Evolutionary conservation across 2,113 vertebrate genomes (phyloP).

Genomic region (Clarias gariepinus): DNA sequence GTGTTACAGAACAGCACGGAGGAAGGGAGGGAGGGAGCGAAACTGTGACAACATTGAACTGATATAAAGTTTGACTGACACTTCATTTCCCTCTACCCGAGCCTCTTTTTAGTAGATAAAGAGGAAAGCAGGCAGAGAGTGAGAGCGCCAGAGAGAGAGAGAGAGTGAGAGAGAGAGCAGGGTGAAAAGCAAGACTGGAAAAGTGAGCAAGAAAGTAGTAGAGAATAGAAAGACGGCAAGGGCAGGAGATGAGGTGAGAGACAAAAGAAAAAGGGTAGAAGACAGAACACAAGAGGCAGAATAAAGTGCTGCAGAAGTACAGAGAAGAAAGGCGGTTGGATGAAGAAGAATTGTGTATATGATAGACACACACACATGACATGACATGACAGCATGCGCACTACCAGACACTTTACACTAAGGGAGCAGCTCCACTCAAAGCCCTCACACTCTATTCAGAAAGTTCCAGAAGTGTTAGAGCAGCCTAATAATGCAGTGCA

Average conservation of each 20-base stretch:
- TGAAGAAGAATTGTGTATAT: conserved; percentile 52
- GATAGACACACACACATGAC: not conserved
- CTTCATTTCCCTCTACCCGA: conserved; percentile 68
- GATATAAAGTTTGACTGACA: conserved; percentile 73
- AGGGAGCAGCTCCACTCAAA: not conserved
- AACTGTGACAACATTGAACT: conserved; percentile 53
- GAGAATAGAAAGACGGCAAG: conserved; percentile 1
- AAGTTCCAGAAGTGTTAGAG: not conserved
- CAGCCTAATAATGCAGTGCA: not conserved
- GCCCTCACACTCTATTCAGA: not conserved
- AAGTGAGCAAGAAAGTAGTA: conserved; percentile 4
- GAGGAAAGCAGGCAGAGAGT: not conserved
- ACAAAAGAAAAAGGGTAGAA: conserved; percentile 20
- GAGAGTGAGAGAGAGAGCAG: not conserved
- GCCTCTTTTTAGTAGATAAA: conserved; percentile 65
- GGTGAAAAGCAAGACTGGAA: conserved; percentile 3
- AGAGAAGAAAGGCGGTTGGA: conserved; percentile 23
- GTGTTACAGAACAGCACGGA: not conserved
- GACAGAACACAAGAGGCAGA: conserved; percentile 33
- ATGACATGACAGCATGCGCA: conserved; percentile 4
- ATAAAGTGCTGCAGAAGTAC: conserved; percentile 34
- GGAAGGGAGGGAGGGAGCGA: conserved; percentile 29
- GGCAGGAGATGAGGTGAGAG: conserved; percentile 32
- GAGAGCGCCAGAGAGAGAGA: not conserved
- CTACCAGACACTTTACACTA: not conserved